Conservation (phyloP, 2,113 vertebrate genomes). For the Atractosteus spatula region DNA sequence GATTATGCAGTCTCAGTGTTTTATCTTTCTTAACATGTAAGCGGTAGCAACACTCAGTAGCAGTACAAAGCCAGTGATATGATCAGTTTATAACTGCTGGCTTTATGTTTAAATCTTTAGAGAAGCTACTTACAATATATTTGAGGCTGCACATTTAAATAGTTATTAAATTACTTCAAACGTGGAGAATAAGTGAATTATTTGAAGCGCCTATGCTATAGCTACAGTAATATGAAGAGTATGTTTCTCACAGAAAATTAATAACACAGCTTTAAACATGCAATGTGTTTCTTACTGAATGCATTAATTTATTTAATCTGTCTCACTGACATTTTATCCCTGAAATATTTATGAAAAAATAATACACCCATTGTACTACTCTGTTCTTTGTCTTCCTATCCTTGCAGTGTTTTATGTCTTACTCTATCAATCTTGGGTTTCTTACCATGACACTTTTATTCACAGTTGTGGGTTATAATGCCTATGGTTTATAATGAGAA, state of each 20-base stretch:
- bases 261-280: background rate
- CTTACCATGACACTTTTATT: too few species aligned
- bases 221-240: conserved; percentile 28
- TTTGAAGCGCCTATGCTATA: conserved; percentile 53
- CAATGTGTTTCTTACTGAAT: too few species aligned
- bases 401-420: too few species aligned
- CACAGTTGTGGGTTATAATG: too few species aligned
- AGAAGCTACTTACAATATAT: conserved; percentile 46
- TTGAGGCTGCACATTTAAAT: conserved; percentile 51
- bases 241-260: conserved; percentile 33
- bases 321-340: too few species aligned
- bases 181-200: conserved; percentile 43
- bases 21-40: conserved; percentile 16
- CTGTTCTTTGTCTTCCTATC: too few species aligned
- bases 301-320: too few species aligned
- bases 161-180: conserved; percentile 52
- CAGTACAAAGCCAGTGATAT: conserved; percentile 34
- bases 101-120: conserved; percentile 43
- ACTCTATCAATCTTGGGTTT: too few species aligned
- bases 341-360: too few species aligned
- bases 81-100: conserved; percentile 33
- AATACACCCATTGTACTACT: too few species aligned
- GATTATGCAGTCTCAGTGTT: background rate
- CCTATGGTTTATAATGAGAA: too few species aligned
- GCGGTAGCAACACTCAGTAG: conserved; percentile 40